A percentile compares a stretch with the other conserved stretches of the same genome.
Conservation (phyloP, 2,113 vertebrate genomes). For the Nesoenas mayeri region DNA sequence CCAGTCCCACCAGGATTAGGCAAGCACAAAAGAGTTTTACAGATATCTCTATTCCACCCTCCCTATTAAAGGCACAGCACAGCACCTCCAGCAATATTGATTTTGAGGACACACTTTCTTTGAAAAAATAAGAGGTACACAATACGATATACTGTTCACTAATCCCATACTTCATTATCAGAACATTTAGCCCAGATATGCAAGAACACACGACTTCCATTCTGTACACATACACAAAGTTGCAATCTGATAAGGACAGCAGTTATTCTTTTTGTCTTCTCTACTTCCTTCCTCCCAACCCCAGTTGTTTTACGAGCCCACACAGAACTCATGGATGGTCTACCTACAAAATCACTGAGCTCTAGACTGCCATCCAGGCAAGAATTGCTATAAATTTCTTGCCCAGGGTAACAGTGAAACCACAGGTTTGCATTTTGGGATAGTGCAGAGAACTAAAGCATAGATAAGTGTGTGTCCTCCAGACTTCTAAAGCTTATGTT, state of each 20-base stretch:
- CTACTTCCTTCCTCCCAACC: too few species aligned
- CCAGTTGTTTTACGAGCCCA: not conserved
- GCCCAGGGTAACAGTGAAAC: not conserved
- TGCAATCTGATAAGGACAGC: not conserved
- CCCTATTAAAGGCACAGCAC: not conserved
- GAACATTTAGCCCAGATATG: not conserved
- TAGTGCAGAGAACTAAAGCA: not conserved
- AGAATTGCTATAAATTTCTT: not conserved
- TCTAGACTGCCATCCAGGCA: not conserved
- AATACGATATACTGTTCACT: rapidly evolving
- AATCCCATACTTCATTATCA: not conserved
- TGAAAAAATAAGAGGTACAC: not conserved
- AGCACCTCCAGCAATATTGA: not conserved
- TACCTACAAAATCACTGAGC: not conserved
- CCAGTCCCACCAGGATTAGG: not conserved
- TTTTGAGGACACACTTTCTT: not conserved
- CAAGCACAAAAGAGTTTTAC: not conserved
- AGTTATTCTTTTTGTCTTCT: not conserved
- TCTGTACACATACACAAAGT: not conserved
- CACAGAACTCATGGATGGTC: not conserved
- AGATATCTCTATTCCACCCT: not conserved
- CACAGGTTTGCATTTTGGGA: not conserved
- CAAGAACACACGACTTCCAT: not conserved
- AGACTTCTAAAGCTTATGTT: not conserved
- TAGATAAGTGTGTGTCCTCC: not conserved